A percentile compares a stretch with the other conserved stretches of the same genome.
These are phyloP conservation scores for Gymnopithys bicolor DNA, from an alignment of 2,797 vertebrate genomes.

Conservation along the genomic window DNA sequence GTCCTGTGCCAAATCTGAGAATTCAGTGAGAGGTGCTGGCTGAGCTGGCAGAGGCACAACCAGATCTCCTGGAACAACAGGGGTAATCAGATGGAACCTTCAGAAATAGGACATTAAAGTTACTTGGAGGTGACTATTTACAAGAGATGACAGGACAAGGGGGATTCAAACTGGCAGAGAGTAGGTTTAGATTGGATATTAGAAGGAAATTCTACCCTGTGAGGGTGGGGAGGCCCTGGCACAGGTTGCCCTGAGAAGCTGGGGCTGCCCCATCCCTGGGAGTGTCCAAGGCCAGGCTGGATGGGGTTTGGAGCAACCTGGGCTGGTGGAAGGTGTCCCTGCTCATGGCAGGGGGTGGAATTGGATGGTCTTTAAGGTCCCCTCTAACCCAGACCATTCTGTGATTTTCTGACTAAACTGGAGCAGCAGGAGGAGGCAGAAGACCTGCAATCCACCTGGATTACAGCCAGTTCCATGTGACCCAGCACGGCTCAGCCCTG, in stretches of 20 bases:
- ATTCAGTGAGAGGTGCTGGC: background rate
- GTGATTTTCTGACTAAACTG: background rate
- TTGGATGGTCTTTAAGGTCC: background rate
- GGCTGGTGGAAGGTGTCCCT: background rate
- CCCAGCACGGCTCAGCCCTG: background rate
- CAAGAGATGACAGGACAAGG: background rate
- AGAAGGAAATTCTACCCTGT: background rate
- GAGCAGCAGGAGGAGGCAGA: background rate
- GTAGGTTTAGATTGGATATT: background rate
- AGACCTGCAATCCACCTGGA: background rate
- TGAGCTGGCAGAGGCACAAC: background rate
- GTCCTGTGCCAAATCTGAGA: background rate
- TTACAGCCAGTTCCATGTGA: background rate
- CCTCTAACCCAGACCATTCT: background rate
- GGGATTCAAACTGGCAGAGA: background rate
- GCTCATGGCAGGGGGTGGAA: background rate
- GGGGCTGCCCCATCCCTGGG: background rate
- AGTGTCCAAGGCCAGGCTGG: background rate
- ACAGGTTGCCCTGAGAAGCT: background rate
- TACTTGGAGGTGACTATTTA: background rate
- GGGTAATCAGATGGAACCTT: background rate
- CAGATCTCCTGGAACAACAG: background rate
- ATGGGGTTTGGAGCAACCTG: fast-evolving
- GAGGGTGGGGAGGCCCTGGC: background rate
- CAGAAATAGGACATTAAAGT: background rate